These are phyloP conservation scores for Nasonovia ribisnigri DNA, from an alignment of 2,888 invertebrate species.

Conservation along the genomic window DNA sequence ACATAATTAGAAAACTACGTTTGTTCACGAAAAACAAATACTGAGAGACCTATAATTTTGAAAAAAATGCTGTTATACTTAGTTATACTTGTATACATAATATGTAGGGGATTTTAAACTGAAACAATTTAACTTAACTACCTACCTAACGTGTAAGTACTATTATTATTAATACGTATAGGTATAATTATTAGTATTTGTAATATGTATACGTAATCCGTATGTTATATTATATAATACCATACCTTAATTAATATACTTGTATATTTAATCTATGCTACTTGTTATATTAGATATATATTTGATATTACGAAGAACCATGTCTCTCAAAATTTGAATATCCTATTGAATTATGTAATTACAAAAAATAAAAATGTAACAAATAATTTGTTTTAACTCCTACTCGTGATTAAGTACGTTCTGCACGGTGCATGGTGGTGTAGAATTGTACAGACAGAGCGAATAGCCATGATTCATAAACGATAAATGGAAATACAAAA, in stretches of 20 bases:
- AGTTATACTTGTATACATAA: neutral
- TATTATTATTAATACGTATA: too few species aligned
- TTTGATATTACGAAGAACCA: neutral
- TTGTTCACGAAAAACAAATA: neutral
- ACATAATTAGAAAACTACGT: neutral
- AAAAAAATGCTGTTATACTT: too few species aligned
- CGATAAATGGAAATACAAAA: slow-evolving; percentile 29
- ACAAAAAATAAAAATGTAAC: neutral
- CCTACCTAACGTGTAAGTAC: neutral
- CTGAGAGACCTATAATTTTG: neutral
- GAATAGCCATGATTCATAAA: slow-evolving; percentile 11
- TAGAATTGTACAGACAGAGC: neutral
- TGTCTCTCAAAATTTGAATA: neutral
- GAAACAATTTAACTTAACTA: neutral
- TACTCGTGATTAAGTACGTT: neutral
- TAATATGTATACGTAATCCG: too few species aligned
- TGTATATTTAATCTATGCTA: too few species aligned
- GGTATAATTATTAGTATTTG: neutral
- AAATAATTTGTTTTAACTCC: neutral
- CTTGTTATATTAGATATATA: neutral
- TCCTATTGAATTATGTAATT: neutral
- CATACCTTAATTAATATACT: too few species aligned
- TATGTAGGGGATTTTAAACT: neutral
- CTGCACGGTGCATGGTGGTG: neutral
- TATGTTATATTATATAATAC: too few species aligned